A percentile compares a stretch with the other conserved stretches of the same genome.
Evolutionary conservation across 2,888 invertebrate genomes (phyloP).

Genomic region (Pristionchus maxplancki): DNA sequence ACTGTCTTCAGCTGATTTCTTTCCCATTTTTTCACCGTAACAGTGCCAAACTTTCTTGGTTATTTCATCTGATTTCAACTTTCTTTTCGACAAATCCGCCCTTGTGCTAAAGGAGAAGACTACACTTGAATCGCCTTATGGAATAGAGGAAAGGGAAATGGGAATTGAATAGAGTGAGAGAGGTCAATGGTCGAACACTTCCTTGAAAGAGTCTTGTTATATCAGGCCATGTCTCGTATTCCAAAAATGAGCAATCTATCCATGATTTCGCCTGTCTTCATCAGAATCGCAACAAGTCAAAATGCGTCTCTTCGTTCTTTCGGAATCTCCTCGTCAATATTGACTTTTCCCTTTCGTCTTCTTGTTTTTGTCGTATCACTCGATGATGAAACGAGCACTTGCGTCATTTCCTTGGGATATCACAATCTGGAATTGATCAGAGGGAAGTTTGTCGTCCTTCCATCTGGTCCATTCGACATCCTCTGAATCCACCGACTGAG

Average conservation of each 20-base stretch:
- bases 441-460: not conserved
- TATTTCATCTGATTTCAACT: not conserved
- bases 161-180: not conserved
- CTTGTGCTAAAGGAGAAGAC: slow-evolving; percentile 9
- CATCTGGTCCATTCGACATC: not conserved
- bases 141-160: slow-evolving; percentile 16
- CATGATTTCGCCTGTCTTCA: not conserved
- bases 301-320: not conserved
- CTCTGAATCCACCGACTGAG: no score
- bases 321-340: not conserved
- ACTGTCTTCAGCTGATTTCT: not conserved
- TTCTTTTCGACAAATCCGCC: not conserved
- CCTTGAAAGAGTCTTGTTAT: not conserved
- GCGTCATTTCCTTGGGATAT: not conserved
- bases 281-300: not conserved
- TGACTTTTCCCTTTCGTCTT: not conserved
- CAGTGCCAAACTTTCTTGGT: no score
- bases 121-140: slow-evolving; percentile 32
- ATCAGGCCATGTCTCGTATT: no score
- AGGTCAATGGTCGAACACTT: slow-evolving; percentile 4
- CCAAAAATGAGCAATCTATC: no score
- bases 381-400: not conserved
- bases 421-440: not conserved
- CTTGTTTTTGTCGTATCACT: slow-evolving; percentile 3
- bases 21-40: not conserved